These are phyloP conservation scores for Calcarius lapponicus DNA, from an alignment of 2,797 vertebrate species.

Conservation along the genomic window DNA sequence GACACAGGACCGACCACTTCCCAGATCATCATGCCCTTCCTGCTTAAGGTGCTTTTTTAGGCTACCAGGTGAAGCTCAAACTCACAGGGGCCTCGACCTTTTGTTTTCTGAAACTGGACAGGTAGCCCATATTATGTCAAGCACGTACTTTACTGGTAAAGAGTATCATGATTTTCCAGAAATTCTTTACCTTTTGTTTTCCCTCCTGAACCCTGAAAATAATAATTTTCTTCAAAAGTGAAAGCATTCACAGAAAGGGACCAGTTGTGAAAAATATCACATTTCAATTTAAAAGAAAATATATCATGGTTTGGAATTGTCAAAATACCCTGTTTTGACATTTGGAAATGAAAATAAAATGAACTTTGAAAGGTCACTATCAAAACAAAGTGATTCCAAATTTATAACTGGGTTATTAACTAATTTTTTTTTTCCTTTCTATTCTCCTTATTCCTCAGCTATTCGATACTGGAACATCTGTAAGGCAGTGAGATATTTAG, in stretches of 20 bases:
- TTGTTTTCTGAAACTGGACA: not conserved
- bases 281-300: not conserved
- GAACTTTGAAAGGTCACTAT: constrained; percentile 34
- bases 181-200: not conserved
- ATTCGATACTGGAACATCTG: not conserved
- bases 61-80: not conserved
- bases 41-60: not conserved
- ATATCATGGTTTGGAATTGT: not conserved
- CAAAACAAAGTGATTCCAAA: not conserved
- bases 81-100: fast-evolving
- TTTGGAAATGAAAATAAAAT: constrained; percentile 41
- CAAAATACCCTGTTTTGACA: constrained; percentile 20
- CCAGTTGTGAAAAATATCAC: not conserved
- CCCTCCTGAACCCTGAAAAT: not conserved
- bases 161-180: not conserved
- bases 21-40: not conserved
- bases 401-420: not conserved
- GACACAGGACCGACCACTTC: not conserved
- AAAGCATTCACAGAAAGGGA: not conserved
- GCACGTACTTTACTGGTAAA: not conserved
- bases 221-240: not conserved
- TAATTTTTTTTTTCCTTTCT: not conserved
- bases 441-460: not conserved
- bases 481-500: not conserved
- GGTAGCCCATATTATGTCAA: not conserved